Base-by-base conservation (phyloP, 1,140 invertebrate genomes). In the Stenopsyche tienmushanensis region DNA sequence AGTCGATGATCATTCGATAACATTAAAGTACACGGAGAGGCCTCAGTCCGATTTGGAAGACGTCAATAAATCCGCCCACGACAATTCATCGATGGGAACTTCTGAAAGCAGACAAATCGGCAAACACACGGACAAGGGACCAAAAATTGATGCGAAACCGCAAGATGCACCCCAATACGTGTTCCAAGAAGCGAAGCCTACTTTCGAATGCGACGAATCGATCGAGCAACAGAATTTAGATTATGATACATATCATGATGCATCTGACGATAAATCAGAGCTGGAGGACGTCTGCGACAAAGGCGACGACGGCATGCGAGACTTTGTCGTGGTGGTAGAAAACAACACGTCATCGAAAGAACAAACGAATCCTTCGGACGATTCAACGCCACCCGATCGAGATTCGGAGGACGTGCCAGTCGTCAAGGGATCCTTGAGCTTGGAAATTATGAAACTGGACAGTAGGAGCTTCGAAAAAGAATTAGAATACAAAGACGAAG, bases 91-190 rank as follows among this genome's bases (percentile, higher is more conserved):
- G 50, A 70, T 70, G 68, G 68, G 68, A 55, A 60, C 64, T 45
- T 44, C 68, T 25, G 68, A 70, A 23, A 70, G 68, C 57, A 70
- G 47, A 45, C 58, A 65, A 29, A 29, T 42, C 24, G 34, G 50
- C 17, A 62, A 39, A 24, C 53, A 59, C n/a, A 59, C 24, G 34
- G 59, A 59, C 34, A 45, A 66, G 17, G 42, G 24, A 44, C 9
- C 9, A 41, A n/a, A 20, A 44, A 44, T 29, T 26, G 42, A 39
- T 50, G 29, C 53, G 26, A n/a, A n/a, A n/a, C n/a, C n/a, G n/a
- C n/a, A n/a, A n/a, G n/a, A n/a, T n/a, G n/a, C n/a, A n/a, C n/a
- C n/a, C n/a, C n/a, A n/a, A n/a, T n/a, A n/a, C n/a, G n/a, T n/a
- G n/a, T n/a, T n/a, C n/a, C n/a, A n/a, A n/a, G n/a, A n/a, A n/a